Evolutionary conservation across 2,113 vertebrate genomes (phyloP).

Genomic region (Catharus bicknelli): DNA sequence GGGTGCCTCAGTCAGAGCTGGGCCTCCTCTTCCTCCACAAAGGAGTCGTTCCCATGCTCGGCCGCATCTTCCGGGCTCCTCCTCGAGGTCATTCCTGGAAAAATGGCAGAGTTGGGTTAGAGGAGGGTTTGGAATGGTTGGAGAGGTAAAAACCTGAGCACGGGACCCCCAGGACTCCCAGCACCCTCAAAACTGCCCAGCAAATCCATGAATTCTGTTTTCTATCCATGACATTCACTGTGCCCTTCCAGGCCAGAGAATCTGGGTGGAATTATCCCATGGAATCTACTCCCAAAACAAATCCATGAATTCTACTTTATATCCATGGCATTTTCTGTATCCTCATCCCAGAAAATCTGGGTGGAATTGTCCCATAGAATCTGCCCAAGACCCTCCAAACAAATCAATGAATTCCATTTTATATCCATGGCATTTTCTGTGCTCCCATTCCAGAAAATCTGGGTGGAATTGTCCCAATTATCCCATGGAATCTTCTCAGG

Average conservation of each 20-base stretch:
- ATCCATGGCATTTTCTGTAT: rapidly evolving
- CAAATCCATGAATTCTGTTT: rapidly evolving
- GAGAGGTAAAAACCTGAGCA: rapidly evolving
- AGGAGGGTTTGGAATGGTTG: background rate
- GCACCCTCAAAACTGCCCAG: background rate
- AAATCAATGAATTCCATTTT: background rate
- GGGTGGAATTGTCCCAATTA: no score
- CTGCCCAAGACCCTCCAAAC: background rate
- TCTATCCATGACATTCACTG: rapidly evolving
- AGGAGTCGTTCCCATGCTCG: background rate
- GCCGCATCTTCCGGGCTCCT: background rate
- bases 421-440: background rate
- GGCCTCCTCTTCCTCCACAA: background rate
- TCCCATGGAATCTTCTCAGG: background rate
- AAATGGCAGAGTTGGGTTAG: background rate
- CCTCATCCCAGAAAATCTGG: background rate
- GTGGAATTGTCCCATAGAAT: background rate
- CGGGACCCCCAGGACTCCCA: background rate
- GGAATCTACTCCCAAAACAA: background rate
- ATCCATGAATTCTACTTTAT: background rate
- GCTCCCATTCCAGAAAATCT: no score
- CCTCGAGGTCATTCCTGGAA: slow-evolving; percentile 29
- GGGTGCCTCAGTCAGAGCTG: slow-evolving; percentile 2
- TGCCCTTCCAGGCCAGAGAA: no score
- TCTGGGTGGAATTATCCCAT: background rate